phyloP scores from a whole-genome alignment of 1,140 invertebrate species.

The Zaprionus ornatus region DNA sequence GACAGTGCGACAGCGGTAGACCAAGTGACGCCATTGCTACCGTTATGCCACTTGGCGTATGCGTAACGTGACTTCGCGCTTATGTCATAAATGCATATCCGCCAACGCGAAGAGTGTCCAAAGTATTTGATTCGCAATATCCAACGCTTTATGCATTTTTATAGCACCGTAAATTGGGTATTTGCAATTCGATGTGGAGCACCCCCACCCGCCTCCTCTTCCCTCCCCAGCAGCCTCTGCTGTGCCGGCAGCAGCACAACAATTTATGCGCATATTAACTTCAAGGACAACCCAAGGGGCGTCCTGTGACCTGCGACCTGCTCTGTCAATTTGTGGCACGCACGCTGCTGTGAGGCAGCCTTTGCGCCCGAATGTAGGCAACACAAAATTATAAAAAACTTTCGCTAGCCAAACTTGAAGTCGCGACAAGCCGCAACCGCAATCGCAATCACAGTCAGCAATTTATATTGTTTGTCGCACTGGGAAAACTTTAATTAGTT shows the following conservation, averaged over 20 bases:
- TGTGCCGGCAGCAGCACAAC: not conserved
- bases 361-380: not conserved
- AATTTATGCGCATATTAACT: conserved; percentile 60
- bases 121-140: conserved; percentile 15
- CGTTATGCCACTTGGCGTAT: conserved; percentile 42
- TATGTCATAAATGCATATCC: conserved; percentile 30
- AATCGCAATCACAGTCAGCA: not conserved
- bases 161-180: conserved; percentile 22
- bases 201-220: not conserved
- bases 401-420: not conserved
- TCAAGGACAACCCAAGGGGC: conserved; percentile 31
- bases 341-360: not conserved
- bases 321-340: conserved; percentile 34
- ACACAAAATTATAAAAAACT: not conserved
- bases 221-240: not conserved
- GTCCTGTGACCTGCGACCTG: not conserved
- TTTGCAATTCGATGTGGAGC: conserved; percentile 40
- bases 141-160: conserved; percentile 18
- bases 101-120: not conserved
- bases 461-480: not conserved
- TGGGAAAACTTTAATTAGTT: conserved; percentile 2
- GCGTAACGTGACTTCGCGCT: conserved; percentile 46
- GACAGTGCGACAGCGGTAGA: conserved; percentile 39
- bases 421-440: not conserved
- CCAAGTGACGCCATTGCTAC: conserved; percentile 51